Evolutionary conservation across 2,797 vertebrate genomes (phyloP), one percentile per base, ranked within the genome.

Genomic region (Antennarius maculatus): DNA sequence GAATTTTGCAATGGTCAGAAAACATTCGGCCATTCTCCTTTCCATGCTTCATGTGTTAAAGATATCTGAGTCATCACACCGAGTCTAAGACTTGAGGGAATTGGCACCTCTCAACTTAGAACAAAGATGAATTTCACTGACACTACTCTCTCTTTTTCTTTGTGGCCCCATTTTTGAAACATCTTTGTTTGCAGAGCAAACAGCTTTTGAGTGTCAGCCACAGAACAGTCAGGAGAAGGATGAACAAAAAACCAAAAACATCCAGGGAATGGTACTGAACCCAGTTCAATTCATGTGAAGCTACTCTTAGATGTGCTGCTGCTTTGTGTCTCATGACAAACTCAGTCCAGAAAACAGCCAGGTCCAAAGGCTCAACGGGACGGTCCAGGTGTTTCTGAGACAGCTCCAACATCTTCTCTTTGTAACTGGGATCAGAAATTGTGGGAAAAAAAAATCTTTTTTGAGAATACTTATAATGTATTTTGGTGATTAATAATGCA

Each of bases 251-350:
- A 61, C 89, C 91, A 0, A 97, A 58, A 46, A 98, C 95, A 0
- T 99, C 97, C 84, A 98, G 81, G 6, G 94, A 94, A 76, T 98
- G 94, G 84, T 98, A 98, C 85, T 99, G 97, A 74, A 97, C 76
- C 96, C 95, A 98, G 93, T 95, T 98, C 71, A 98, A 88, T 27
- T 97, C 88, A 0, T 96, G 95, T 31, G 97, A 97, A 0, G 95
- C 95, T 0, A 95, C 87, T 17, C 94, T 91, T 23, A 99, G 90
- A 80, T 99, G 97, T 0, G 88, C 73, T 0, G 96, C 96, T 39
- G 97, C 96, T 72, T 95, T 95, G 86, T 99, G 95, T 71, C 92
- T 93, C 87, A 99, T 96, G 29, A 98, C 95, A 6, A 96, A 99
- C 86, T 99, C 97, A 0, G 96, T 94, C 97, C 97, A 99, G 89